phyloP scores from a whole-genome alignment of 2,888 invertebrate genomes.

The Agrochola litura region DNA sequence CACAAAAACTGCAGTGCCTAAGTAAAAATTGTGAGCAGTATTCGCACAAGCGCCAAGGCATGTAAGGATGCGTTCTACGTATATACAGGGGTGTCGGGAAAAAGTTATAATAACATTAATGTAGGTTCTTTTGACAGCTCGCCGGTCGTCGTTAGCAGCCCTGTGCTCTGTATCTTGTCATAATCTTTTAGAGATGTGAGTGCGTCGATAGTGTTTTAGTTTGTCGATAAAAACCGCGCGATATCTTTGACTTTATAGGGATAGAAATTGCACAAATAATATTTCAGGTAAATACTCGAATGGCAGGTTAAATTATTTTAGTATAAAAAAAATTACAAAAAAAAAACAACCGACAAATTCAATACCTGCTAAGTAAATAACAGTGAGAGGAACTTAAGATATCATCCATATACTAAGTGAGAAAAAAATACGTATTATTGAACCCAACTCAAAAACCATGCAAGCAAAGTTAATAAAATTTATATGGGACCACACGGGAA shows the following conservation, averaged over 20 bases:
- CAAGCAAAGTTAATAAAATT: too few species aligned
- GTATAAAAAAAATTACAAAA: too few species aligned
- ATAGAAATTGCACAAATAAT: neutral
- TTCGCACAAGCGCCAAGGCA: conserved; percentile 60
- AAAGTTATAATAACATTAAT: conserved; percentile 90
- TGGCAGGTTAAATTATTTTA: neutral
- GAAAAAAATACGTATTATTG: too few species aligned
- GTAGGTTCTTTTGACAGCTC: conserved; percentile 90
- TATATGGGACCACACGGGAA: too few species aligned
- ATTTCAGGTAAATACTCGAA: neutral
- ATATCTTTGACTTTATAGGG: neutral
- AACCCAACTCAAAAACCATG: too few species aligned
- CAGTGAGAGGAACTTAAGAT: too few species aligned
- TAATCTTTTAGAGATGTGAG: conserved; percentile 86
- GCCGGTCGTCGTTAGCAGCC: conserved; percentile 89
- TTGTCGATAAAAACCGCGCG: conserved; percentile 55
- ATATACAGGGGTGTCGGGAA: conserved; percentile 82
- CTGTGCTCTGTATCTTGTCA: conserved; percentile 89
- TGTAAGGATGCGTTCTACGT: conserved; percentile 66
- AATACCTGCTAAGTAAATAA: too few species aligned
- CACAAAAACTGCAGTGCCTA: conserved; percentile 40
- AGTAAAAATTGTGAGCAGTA: conserved; percentile 49
- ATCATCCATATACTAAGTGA: too few species aligned
- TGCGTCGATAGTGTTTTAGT: conserved; percentile 60
- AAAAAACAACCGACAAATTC: too few species aligned